Evolutionary conservation across 2,797 vertebrate species (phyloP).

Genomic region (Bothrops alternatus): DNA sequence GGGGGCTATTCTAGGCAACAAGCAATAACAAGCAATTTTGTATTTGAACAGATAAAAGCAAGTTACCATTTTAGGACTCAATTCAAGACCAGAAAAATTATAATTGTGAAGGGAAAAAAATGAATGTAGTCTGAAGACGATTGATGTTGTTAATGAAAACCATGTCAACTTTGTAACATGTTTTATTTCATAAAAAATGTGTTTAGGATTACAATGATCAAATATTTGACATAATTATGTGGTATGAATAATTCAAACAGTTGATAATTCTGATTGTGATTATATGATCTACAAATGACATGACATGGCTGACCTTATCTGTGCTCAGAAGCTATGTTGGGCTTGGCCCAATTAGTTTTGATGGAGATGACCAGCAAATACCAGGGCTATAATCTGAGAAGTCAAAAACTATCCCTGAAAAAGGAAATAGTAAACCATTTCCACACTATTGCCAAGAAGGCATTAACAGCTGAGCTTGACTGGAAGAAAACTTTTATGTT

Average conservation of each 20-base stretch:
- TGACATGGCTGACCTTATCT: neutral
- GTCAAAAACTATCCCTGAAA: neutral
- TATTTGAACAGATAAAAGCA: neutral
- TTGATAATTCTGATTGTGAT: neutral
- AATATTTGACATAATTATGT: neutral
- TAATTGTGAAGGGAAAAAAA: conserved; percentile 17
- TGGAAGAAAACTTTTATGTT: neutral
- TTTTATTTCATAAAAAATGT: conserved; percentile 33
- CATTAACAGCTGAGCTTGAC: neutral
- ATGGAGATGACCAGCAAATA: neutral
- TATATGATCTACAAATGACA: neutral
- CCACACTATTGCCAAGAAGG: neutral
- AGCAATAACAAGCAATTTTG: neutral
- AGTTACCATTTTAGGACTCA: neutral
- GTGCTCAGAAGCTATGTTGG: neutral
- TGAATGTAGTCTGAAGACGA: neutral
- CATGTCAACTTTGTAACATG: conserved; percentile 24
- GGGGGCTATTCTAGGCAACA: too few species aligned
- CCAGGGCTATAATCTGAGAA: neutral
- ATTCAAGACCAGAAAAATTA: neutral
- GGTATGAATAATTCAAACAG: neutral
- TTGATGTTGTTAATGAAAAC: conserved; percentile 33
- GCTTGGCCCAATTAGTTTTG: neutral
- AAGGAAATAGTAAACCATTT: neutral
- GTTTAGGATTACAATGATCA: conserved; percentile 5